These are phyloP conservation scores for Ctenosaura bakeri DNA, from an alignment of 2,797 vertebrate species.

Conservation along the genomic window DNA sequence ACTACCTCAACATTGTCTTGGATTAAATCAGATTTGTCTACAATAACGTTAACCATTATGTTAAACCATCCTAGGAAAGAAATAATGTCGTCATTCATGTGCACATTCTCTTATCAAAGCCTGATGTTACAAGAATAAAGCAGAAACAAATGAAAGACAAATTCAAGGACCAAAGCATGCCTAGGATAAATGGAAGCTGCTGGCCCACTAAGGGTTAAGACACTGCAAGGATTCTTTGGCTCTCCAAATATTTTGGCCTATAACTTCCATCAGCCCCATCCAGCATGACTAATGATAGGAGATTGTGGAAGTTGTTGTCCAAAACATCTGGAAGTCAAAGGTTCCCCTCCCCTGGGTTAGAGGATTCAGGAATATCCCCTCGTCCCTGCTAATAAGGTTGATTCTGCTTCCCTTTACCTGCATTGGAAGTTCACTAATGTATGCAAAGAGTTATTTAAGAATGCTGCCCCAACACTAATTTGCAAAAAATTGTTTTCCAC, in stretches of 20 bases:
- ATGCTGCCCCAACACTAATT: no score
- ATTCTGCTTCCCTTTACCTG: neutral
- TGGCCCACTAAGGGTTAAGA: neutral
- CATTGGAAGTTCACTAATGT: neutral
- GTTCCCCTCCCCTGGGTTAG: neutral
- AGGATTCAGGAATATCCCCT: neutral
- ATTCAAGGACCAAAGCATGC: neutral
- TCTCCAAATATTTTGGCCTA: neutral
- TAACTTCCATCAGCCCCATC: neutral
- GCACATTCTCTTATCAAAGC: neutral
- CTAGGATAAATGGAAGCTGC: no score
- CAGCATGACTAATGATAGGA: neutral
- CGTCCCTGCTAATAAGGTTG: neutral
- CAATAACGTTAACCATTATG: neutral
- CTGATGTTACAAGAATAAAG: neutral
- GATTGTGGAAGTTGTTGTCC: neutral
- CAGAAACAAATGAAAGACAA: neutral
- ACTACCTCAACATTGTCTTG: neutral
- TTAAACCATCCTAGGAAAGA: neutral
- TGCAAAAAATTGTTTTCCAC: neutral
- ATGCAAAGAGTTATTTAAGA: no score
- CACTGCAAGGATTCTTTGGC: neutral
- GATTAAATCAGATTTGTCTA: neutral
- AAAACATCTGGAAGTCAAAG: neutral
- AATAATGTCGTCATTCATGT: neutral